Conservation (phyloP, 2,113 vertebrate genomes). For the Anarhynchus alexandrinus region DNA sequence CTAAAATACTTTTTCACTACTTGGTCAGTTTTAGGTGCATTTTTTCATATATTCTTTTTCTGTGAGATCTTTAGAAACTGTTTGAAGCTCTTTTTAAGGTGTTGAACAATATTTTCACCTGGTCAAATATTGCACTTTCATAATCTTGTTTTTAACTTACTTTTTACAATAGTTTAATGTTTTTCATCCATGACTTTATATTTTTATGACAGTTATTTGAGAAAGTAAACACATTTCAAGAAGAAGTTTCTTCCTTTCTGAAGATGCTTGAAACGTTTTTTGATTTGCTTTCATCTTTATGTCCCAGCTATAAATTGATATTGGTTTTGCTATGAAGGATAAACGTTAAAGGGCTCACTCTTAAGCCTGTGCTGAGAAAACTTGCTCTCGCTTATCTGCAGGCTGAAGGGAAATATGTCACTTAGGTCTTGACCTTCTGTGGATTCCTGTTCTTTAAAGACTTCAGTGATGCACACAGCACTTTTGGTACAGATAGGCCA, state of each 20-base stretch:
- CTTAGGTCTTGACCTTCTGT: background rate
- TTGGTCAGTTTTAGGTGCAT: background rate
- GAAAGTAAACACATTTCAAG: background rate
- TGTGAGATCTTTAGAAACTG: background rate
- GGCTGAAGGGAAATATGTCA: background rate
- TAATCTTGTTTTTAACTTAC: background rate
- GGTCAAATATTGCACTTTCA: background rate
- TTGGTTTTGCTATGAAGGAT: slow-evolving; percentile 11
- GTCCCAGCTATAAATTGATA: background rate
- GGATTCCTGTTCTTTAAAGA: background rate
- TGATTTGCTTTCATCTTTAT: background rate
- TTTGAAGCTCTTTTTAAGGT: background rate
- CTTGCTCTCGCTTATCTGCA: background rate
- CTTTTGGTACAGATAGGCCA: background rate
- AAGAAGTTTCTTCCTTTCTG: slow-evolving; percentile 19
- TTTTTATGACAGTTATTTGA: background rate
- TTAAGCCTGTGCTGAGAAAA: background rate
- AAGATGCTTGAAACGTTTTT: background rate
- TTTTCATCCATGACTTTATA: background rate
- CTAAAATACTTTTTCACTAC: background rate
- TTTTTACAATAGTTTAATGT: background rate
- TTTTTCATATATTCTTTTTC: background rate
- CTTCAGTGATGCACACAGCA: background rate
- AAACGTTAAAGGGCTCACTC: background rate
- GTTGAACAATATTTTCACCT: background rate